These are phyloP conservation scores for Pteria penguin DNA, from an alignment of 2,888 invertebrate genomes.

Conservation along the genomic window DNA sequence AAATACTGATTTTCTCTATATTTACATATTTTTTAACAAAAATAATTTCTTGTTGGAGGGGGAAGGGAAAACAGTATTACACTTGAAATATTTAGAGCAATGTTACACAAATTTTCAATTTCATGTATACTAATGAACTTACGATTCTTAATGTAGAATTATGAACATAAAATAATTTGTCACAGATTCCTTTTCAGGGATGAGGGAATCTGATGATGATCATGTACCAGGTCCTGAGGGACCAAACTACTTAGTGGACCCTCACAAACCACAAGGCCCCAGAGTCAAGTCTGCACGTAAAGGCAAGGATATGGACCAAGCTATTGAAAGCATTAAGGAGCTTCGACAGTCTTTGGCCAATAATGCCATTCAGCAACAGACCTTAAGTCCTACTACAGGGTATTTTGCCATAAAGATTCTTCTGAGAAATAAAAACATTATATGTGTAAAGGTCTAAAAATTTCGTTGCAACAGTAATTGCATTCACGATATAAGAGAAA, in stretches of 20 bases:
- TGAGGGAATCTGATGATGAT: slow-evolving; percentile 63
- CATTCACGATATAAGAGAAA: too few relatives aligned
- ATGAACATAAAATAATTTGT: background rate
- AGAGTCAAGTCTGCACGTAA: slow-evolving; percentile 64
- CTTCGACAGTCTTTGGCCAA: slow-evolving; percentile 67
- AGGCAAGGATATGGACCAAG: slow-evolving; percentile 64
- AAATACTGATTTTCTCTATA: too few relatives aligned
- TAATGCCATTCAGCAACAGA: slow-evolving; percentile 60
- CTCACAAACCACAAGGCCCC: slow-evolving; percentile 44
- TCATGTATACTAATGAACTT: background rate
- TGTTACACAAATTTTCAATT: too few relatives aligned
- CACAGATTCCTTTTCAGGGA: slow-evolving; percentile 47
- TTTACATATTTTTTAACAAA: too few relatives aligned
- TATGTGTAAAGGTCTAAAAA: too few relatives aligned
- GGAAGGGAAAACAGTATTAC: too few relatives aligned
- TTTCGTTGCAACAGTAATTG: too few relatives aligned
- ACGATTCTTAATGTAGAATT: background rate
- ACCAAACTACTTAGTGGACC: slow-evolving; percentile 56
- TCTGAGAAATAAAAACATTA: too few relatives aligned
- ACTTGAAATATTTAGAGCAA: too few relatives aligned
- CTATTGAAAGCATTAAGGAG: slow-evolving; percentile 71
- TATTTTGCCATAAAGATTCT: too few relatives aligned
- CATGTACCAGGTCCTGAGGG: slow-evolving; percentile 43
- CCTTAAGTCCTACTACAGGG: slow-evolving; percentile 73
- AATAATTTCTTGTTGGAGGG: too few relatives aligned